phyloP scores from a whole-genome alignment of 2,797 vertebrate genomes.

The Todus mexicanus region DNA sequence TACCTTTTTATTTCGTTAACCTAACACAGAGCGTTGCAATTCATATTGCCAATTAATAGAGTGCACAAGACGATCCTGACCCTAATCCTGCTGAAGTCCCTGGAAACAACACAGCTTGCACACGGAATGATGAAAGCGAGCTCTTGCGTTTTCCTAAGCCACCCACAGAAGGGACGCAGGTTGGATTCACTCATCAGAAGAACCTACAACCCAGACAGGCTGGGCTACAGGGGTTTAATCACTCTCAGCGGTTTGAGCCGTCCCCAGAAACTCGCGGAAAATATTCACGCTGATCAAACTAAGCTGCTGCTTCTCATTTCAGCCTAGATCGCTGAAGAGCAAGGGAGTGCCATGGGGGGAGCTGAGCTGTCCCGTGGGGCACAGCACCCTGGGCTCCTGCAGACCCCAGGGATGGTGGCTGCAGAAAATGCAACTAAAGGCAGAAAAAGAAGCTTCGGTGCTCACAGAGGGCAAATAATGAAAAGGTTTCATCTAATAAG shows the following conservation, averaged over 20 bases:
- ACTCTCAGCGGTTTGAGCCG: background rate
- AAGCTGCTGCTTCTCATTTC: background rate
- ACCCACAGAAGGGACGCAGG: background rate
- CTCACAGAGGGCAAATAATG: background rate
- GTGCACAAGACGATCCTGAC: background rate
- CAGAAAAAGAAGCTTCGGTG: background rate
- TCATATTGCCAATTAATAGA: background rate
- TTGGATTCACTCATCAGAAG: background rate
- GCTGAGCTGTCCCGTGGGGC: background rate
- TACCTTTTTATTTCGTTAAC: background rate
- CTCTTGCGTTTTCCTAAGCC: background rate
- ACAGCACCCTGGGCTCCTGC: background rate
- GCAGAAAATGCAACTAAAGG: background rate
- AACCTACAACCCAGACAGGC: background rate
- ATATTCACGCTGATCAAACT: accelerated
- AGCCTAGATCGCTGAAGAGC: too few species aligned
- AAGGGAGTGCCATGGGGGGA: accelerated
- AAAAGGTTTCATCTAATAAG: background rate
- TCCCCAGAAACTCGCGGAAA: background rate
- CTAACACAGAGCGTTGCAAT: background rate
- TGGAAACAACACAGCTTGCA: background rate
- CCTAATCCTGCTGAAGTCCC: background rate
- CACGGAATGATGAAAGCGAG: accelerated
- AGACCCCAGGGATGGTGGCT: background rate
- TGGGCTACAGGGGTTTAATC: background rate